These are phyloP conservation scores for Prietella phreatophila DNA, from an alignment of 2,113 vertebrate species.

Conservation along the genomic window DNA sequence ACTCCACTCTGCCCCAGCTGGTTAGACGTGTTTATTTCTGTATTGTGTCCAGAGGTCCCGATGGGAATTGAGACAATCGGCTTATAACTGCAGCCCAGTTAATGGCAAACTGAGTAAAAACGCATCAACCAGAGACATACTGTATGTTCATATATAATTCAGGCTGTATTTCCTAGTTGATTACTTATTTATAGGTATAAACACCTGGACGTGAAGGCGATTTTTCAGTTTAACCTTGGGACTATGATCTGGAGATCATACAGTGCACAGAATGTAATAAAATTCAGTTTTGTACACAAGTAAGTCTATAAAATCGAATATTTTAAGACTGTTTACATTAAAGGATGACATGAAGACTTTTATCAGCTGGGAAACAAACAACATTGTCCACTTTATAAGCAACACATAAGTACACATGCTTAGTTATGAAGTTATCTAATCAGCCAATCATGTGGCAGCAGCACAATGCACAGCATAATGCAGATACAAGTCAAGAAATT, in stretches of 20 bases:
- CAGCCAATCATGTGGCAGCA: no score
- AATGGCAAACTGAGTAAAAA: not conserved
- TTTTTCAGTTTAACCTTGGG: not conserved
- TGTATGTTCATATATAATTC: not conserved
- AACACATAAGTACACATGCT: no score
- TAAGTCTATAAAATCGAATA: no score
- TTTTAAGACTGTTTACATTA: no score
- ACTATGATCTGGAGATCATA: not conserved
- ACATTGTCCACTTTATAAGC: no score
- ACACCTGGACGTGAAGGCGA: not conserved
- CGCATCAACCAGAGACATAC: not conserved
- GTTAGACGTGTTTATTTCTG: slow-evolving; percentile 12
- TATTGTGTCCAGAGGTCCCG: slow-evolving; percentile 5
- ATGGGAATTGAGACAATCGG: not conserved
- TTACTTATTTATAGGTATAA: not conserved
- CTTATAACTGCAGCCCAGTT: not conserved
- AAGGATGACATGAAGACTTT: no score
- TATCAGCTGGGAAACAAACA: no score
- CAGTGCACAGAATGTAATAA: no score
- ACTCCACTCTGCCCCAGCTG: slow-evolving; percentile 12
- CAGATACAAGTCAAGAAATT: no score
- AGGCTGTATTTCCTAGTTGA: not conserved
- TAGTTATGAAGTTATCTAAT: no score
- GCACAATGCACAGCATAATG: no score
- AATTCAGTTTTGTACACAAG: no score